phyloP scores from a whole-genome alignment of 1,140 invertebrate species.

The Drosophila erecta region DNA sequence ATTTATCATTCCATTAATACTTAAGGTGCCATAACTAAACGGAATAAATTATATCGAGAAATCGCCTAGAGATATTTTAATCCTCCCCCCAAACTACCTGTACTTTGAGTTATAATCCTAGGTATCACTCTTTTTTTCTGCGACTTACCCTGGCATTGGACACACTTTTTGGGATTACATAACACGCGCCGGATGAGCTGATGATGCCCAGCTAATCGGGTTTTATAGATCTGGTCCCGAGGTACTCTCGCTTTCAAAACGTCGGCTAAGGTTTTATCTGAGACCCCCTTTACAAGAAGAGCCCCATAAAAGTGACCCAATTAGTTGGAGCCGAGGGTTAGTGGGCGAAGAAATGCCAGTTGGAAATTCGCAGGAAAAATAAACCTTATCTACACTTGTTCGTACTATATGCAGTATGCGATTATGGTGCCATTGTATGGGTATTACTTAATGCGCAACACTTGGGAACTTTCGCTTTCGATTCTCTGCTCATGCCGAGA shows the following conservation, averaged over 20 bases:
- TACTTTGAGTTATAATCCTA: not conserved
- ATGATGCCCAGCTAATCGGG: conserved; percentile 26
- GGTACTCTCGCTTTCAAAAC: conserved; percentile 1
- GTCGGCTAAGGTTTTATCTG: conserved; percentile 17
- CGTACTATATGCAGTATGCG: conserved; percentile 34
- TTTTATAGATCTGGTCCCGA: conserved; percentile 9
- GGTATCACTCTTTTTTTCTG: not conserved
- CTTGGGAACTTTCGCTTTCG: conserved; percentile 70
- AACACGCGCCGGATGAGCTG: conserved; percentile 16
- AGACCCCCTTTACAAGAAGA: conserved; percentile 1
- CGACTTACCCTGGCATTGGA: conserved; percentile 10
- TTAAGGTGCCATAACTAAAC: too few relatives aligned
- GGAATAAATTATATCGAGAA: not conserved
- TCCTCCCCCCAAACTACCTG: too few relatives aligned
- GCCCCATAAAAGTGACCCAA: conserved; percentile 31
- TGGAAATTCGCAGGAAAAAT: conserved; percentile 52
- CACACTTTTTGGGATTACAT: conserved; percentile 33
- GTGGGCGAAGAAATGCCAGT: conserved; percentile 40
- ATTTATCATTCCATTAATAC: not conserved
- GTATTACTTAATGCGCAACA: conserved; percentile 51
- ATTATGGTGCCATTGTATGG: conserved; percentile 28
- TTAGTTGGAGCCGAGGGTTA: conserved; percentile 11
- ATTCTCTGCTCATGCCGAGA: conserved; percentile 39
- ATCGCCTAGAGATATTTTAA: not conserved
- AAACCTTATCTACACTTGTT: conserved; percentile 57